Evolutionary conservation across 2,797 vertebrate species (phyloP).

Genomic region (Geotrypetes seraphini): DNA sequence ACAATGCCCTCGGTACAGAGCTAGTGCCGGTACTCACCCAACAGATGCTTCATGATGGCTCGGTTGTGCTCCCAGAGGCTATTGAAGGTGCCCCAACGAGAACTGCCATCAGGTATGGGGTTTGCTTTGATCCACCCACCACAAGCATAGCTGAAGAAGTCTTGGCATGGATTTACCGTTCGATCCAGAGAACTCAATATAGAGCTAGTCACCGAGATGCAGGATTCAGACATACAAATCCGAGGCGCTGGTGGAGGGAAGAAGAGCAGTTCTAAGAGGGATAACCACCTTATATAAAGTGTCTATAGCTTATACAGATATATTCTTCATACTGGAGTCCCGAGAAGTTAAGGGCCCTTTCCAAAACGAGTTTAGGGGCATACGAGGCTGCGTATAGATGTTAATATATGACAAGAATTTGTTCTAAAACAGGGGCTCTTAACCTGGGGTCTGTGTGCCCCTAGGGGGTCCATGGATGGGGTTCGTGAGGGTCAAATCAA

Average conservation of each 20-base stretch:
- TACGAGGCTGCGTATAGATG: too few relatives aligned
- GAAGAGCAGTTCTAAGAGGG: neutral
- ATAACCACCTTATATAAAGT: too few relatives aligned
- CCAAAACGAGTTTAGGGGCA: too few relatives aligned
- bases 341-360: too few relatives aligned
- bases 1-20: too few relatives aligned
- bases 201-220: constrained; percentile 73
- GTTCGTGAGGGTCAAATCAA: too few relatives aligned
- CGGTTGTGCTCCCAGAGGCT: constrained; percentile 95
- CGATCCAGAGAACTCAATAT: constrained; percentile 78
- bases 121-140: constrained; percentile 91
- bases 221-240: constrained; percentile 75
- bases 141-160: constrained; percentile 88
- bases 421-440: too few relatives aligned
- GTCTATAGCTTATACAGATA: too few relatives aligned
- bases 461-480: too few relatives aligned
- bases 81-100: constrained; percentile 91
- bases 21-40: constrained; percentile 75
- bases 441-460: too few relatives aligned
- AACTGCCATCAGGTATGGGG: constrained; percentile 86
- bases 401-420: too few relatives aligned
- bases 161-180: constrained; percentile 79
- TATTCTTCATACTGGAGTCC: too few relatives aligned
- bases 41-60: constrained; percentile 83
- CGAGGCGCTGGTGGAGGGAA: constrained; percentile 55